A percentile compares a stretch with the other conserved stretches of the same genome.
Evolutionary conservation across 2,113 vertebrate species (phyloP).

Genomic region (Macheiramphus alcinus): DNA sequence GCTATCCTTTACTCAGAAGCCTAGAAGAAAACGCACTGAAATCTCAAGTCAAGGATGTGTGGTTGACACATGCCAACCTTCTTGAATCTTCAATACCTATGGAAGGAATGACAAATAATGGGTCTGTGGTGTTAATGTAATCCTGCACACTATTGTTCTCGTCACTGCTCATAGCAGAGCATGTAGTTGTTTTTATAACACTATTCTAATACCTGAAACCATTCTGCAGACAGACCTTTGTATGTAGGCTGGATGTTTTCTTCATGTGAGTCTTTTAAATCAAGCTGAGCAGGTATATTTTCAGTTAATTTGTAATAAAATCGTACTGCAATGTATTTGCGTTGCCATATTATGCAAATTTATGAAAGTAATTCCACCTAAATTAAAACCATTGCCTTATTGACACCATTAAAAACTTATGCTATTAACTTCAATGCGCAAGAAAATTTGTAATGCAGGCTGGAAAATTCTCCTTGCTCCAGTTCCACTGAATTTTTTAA

Average conservation of each 20-base stretch:
- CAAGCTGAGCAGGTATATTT: constrained; percentile 3
- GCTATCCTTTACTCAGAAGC: not conserved
- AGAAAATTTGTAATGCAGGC: not conserved
- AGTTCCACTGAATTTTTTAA: not conserved
- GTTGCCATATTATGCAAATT: constrained; percentile 23
- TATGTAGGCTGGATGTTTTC: not conserved
- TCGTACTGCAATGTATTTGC: constrained; percentile 30
- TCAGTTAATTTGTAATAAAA: constrained; percentile 46
- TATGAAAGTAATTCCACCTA: not conserved
- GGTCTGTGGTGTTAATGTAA: not conserved
- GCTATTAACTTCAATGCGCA: not conserved
- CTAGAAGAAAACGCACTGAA: not conserved
- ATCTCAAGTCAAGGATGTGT: not conserved
- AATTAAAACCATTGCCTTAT: not conserved
- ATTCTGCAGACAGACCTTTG: not conserved
- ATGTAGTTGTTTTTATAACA: not conserved
- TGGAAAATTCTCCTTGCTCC: not conserved
- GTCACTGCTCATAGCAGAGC: not conserved
- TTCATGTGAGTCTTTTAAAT: not conserved
- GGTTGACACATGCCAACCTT: not conserved
- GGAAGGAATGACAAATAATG: not conserved
- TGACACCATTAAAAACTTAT: not conserved
- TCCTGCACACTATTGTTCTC: not conserved
- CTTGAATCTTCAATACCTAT: not conserved
- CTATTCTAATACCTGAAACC: not conserved